A percentile compares a stretch with the other conserved stretches of the same genome.
phyloP scores from a whole-genome alignment of 2,888 invertebrate species.

The Graphium colonna region DNA sequence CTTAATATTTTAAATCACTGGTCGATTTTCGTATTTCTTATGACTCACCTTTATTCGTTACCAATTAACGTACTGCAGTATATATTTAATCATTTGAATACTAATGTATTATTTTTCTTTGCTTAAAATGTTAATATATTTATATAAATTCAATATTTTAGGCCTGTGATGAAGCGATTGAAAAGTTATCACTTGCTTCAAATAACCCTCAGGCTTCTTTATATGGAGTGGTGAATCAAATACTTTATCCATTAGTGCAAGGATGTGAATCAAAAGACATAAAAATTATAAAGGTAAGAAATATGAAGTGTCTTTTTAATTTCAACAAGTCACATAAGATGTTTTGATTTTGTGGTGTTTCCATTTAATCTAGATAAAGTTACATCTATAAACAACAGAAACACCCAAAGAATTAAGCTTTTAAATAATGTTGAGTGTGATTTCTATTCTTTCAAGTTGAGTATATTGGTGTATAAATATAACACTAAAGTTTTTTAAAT shows the following conservation, averaged over 20 bases:
- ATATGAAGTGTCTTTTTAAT: neutral
- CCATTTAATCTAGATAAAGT: neutral
- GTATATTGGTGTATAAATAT: too few relatives aligned
- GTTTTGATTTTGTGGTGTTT: neutral
- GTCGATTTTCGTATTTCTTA: neutral
- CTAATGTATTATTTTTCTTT: too few relatives aligned
- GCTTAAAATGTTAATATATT: too few relatives aligned
- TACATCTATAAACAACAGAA: neutral
- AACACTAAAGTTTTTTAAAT: too few relatives aligned
- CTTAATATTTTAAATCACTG: neutral
- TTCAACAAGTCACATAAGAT: neutral
- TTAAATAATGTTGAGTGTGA: too few relatives aligned
- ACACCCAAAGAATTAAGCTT: too few relatives aligned
- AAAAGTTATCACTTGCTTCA: conserved; percentile 90
- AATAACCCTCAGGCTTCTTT: conserved; percentile 89
- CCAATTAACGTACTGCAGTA: too few relatives aligned
- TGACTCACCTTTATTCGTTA: too few relatives aligned
- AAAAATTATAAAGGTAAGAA: conserved; percentile 92
- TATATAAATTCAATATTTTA: conserved; percentile 59
- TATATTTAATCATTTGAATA: too few relatives aligned
- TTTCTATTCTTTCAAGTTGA: too few relatives aligned
- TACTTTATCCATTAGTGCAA: conserved; percentile 96
- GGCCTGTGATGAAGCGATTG: conserved; percentile 97
- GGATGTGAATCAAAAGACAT: conserved; percentile 98
- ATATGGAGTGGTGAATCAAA: conserved; percentile 94